Percentiles rank a stretch among this genome's conserved stretches.
These are phyloP conservation scores for Patella caerulea DNA, from an alignment of 2,888 invertebrate genomes.

Conservation along the genomic window DNA sequence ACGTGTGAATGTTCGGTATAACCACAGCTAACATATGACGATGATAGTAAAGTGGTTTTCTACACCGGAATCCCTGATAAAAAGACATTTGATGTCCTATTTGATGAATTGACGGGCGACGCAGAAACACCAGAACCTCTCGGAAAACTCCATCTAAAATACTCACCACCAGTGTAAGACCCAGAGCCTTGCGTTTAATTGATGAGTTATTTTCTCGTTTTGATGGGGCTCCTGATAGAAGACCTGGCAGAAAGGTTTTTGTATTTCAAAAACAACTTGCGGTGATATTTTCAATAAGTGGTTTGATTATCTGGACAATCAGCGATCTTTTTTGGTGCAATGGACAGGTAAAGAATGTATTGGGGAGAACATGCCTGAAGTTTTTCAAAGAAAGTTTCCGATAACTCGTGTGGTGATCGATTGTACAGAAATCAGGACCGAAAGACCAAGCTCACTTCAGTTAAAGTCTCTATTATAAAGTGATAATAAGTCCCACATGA, in stretches of 20 bases:
- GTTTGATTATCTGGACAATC: constrained; percentile 28
- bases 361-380: background rate
- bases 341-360: background rate
- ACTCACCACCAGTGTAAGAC: background rate
- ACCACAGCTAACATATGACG: background rate
- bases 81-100: background rate
- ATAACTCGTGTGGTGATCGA: constrained; percentile 10
- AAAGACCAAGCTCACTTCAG: constrained; percentile 10
- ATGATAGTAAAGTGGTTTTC: background rate
- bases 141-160: background rate
- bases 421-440: constrained; percentile 15
- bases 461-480: constrained; percentile 20
- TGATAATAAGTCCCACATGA: constrained; percentile 31
- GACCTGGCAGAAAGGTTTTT: constrained; percentile 28
- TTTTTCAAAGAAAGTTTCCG: background rate
- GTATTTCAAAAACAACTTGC: constrained; percentile 27
- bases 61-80: background rate
- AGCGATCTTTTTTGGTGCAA: background rate
- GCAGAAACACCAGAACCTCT: background rate
- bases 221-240: constrained; percentile 26
- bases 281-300: constrained; percentile 31
- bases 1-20: background rate
- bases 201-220: constrained; percentile 37
- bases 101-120: background rate
- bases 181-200: constrained; percentile 25